phyloP scores from a whole-genome alignment of 1,140 invertebrate species.

The Tetramorium alpestre region DNA sequence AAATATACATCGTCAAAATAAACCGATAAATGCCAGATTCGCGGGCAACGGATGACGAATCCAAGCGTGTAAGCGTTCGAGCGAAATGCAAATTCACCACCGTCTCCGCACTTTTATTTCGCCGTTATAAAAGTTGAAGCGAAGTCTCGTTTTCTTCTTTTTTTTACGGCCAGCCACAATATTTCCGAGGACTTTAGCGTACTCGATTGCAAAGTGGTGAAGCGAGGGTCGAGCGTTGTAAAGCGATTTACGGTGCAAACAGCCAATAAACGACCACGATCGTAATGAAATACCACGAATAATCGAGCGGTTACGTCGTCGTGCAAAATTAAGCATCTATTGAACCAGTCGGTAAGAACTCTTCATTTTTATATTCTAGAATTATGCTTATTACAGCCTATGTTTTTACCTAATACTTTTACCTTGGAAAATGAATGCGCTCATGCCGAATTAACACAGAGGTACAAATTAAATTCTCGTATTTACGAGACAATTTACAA shows the following conservation, averaged over 20 bases:
- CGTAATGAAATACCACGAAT: constrained; percentile 51
- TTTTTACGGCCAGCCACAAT: constrained; percentile 68
- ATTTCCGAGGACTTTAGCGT: constrained; percentile 77
- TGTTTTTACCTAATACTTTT: not conserved
- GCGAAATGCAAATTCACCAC: constrained; percentile 62
- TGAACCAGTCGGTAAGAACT: constrained; percentile 1
- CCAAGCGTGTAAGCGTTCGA: constrained; percentile 37
- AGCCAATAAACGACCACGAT: constrained; percentile 68
- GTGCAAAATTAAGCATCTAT: constrained; percentile 42
- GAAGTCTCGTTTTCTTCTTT: constrained; percentile 59
- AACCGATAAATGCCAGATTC: constrained; percentile 57
- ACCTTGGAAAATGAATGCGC: not conserved
- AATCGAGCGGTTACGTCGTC: constrained; percentile 30
- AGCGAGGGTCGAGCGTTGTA: constrained; percentile 46
- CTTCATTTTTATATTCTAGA: not conserved
- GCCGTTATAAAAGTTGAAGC: constrained; percentile 72
- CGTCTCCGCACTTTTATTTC: constrained; percentile 70
- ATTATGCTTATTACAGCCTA: not conserved
- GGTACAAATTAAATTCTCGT: not conserved
- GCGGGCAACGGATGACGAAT: constrained; percentile 55
- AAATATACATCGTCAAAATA: constrained; percentile 60
- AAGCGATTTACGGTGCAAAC: constrained; percentile 76
- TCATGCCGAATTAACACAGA: not conserved
- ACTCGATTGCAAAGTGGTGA: constrained; percentile 60
- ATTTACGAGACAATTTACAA: not conserved